Percentiles rank a stretch among this genome's conserved stretches.
These are phyloP conservation scores for Heliocidaris erythrogramma DNA, from an alignment of 35 echinoderm and acorn worm genomes.

Conservation along the genomic window DNA sequence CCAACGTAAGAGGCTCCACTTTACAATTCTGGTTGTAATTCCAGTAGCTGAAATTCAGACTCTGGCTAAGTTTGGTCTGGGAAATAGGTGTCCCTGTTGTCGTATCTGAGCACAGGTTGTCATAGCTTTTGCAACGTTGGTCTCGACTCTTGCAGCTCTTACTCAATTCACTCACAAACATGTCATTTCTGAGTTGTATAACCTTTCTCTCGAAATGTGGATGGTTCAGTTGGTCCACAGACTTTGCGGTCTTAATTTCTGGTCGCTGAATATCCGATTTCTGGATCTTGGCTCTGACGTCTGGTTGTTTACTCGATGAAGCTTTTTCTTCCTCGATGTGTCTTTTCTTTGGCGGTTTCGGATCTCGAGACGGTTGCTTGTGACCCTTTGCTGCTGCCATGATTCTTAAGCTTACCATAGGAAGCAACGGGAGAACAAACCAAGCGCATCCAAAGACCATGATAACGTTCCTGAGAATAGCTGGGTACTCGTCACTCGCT, in stretches of 20 bases:
- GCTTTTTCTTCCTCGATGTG: not conserved
- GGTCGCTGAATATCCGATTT: not conserved
- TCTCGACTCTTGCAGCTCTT: constrained; percentile 7
- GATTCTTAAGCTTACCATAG: constrained; percentile 65
- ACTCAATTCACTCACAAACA: constrained; percentile 40
- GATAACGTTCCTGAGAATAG: constrained; percentile 51
- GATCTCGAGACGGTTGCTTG: not conserved
- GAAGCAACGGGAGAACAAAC: constrained; percentile 71
- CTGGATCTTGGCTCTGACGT: not conserved
- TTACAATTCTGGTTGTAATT: constrained; percentile 29
- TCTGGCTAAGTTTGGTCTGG: constrained; percentile 34
- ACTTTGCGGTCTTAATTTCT: constrained; percentile 13
- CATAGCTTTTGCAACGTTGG: constrained; percentile 31
- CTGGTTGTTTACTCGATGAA: not conserved
- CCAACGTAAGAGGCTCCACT: not conserved
- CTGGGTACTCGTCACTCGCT: constrained; percentile 4
- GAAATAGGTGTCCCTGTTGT: constrained; percentile 13
- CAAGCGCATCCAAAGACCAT: constrained; percentile 71
- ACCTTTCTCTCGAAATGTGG: constrained; percentile 38
- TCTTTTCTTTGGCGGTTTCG: not conserved
- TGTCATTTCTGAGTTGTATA: constrained; percentile 37
- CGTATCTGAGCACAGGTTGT: not conserved
- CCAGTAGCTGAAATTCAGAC: constrained; percentile 42
- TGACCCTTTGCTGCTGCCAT: constrained; percentile 44
- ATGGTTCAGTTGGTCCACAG: not conserved